Evolutionary conservation across 37 sponge, comb jelly and placozoan genomes (phyloP).

Genomic region (Geodia barretti): DNA sequence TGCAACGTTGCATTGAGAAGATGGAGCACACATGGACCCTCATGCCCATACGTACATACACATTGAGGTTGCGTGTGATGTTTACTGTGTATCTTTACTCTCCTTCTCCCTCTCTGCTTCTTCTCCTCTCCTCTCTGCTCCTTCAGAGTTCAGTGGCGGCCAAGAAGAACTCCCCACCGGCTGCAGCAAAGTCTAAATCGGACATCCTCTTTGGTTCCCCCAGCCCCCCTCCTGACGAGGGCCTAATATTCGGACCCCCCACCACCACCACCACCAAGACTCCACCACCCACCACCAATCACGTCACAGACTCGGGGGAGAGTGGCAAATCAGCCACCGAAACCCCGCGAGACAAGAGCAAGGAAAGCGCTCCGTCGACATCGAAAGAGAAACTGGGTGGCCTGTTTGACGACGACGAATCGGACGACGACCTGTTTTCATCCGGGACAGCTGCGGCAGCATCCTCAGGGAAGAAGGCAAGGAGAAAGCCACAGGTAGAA

Average conservation of each 20-base stretch:
- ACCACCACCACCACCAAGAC: neutral
- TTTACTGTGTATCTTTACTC: no score
- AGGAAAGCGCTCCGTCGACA: neutral
- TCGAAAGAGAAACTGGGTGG: neutral
- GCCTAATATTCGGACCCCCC: neutral
- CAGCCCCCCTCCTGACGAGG: neutral
- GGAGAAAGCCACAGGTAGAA: neutral
- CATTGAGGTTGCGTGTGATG: no score
- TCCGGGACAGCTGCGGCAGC: neutral
- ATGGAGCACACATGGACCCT: no score
- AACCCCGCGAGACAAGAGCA: neutral
- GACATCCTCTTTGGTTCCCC: neutral
- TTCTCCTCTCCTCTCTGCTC: no score
- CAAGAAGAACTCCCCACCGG: neutral
- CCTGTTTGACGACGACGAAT: slow-evolving; percentile 19
- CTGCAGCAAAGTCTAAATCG: neutral
- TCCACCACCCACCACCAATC: neutral
- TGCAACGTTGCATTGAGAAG: no score
- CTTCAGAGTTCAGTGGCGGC: no score
- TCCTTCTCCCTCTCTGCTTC: no score
- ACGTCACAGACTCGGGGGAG: neutral
- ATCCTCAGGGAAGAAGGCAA: neutral
- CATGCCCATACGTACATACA: no score
- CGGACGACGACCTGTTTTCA: slow-evolving; percentile 30
- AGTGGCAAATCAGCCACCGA: neutral